phyloP scores from a whole-genome alignment of 2,113 vertebrate species.

The Pogonocichla stellata region DNA sequence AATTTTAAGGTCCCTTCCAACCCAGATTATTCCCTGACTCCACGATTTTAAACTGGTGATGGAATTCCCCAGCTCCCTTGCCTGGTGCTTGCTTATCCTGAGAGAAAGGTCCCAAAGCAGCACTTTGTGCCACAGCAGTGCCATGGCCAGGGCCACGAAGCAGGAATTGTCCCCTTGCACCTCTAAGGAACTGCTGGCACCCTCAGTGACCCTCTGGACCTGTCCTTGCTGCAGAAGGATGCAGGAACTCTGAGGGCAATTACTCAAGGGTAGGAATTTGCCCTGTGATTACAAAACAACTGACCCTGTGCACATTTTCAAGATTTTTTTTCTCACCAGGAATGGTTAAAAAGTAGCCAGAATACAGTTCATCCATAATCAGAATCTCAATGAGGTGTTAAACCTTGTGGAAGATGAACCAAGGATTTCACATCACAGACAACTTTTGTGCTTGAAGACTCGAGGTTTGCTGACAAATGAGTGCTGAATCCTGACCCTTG shows the following conservation, averaged over 20 bases:
- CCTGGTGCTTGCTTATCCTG: background rate
- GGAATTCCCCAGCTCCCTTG: background rate
- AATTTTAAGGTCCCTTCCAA: rapidly evolving
- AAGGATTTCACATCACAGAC: background rate
- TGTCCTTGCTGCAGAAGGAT: background rate
- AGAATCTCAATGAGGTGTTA: constrained; percentile 5
- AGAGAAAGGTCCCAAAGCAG: background rate
- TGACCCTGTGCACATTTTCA: background rate
- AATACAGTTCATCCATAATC: constrained; percentile 11
- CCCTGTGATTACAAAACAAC: background rate
- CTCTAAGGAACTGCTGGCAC: background rate
- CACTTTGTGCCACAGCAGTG: background rate
- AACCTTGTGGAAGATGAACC: constrained; percentile 6
- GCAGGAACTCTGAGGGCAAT: background rate
- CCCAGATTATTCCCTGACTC: background rate
- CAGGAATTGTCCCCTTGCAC: background rate
- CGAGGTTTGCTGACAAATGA: background rate
- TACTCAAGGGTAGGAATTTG: background rate
- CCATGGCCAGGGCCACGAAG: background rate
- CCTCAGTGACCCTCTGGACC: constrained; percentile 20
- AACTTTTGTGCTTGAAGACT: background rate
- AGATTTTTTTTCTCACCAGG: background rate
- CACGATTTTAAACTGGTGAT: background rate
- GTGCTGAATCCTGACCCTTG: background rate
- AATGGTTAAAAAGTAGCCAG: constrained; percentile 55